A percentile compares a stretch with the other conserved stretches of the same genome.
Evolutionary conservation across 1,140 invertebrate genomes (phyloP).

Genomic region (Drosophila hydei): DNA sequence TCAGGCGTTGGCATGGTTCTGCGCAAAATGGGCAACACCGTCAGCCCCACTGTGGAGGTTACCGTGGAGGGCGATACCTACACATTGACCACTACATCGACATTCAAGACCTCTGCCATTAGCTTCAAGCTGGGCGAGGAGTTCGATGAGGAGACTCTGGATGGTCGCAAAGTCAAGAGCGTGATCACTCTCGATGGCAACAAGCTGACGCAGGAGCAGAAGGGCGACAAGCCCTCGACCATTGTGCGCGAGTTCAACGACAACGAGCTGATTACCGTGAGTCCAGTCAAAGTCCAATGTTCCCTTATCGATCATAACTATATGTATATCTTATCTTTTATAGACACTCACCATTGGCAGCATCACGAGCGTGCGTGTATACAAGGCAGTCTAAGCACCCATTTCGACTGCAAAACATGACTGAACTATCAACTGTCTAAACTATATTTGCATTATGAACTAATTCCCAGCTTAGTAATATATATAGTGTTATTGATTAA

Average conservation of each 20-base stretch:
- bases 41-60: constrained; percentile 91
- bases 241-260: constrained; percentile 89
- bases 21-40: constrained; percentile 89
- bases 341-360: constrained; percentile 89
- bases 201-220: constrained; percentile 89
- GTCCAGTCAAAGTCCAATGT: constrained; percentile 35
- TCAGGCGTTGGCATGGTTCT: constrained; percentile 91
- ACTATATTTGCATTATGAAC: constrained; percentile 59
- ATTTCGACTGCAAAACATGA: constrained; percentile 31
- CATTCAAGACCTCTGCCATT: constrained; percentile 92
- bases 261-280: constrained; percentile 88
- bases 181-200: constrained; percentile 88
- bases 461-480: constrained; percentile 61
- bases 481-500: constrained; percentile 71
- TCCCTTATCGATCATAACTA: constrained; percentile 2
- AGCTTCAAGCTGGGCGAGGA: constrained; percentile 92
- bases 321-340: constrained; percentile 57
- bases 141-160: constrained; percentile 93
- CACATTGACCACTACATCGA: constrained; percentile 90
- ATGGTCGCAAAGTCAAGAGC: constrained; percentile 92
- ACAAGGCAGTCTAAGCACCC: constrained; percentile 85
- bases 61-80: constrained; percentile 87
- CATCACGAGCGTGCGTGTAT: constrained; percentile 89
- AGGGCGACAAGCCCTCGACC: constrained; percentile 87
- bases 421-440: constrained; percentile 63